Evolutionary conservation across 1,140 invertebrate species (phyloP).

Genomic region (Orussus abietinus): DNA sequence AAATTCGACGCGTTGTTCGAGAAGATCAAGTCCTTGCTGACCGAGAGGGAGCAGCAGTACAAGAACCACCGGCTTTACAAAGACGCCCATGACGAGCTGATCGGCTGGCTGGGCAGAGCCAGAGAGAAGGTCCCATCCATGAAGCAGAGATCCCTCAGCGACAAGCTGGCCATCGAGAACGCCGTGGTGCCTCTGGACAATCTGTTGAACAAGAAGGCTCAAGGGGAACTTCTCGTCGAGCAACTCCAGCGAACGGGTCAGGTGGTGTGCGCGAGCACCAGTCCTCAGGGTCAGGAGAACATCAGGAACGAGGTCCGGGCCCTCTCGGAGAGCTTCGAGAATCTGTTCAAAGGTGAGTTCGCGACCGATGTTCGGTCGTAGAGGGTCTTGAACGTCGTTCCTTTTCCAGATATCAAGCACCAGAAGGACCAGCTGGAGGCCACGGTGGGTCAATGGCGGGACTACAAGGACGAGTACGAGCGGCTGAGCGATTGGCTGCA

Average conservation of each 20-base stretch:
- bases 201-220: constrained; percentile 83
- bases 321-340: constrained; percentile 78
- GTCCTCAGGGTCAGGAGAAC: constrained; percentile 69
- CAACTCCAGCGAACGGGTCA: constrained; percentile 81
- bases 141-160: constrained; percentile 78
- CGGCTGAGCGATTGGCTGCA: constrained; percentile 89
- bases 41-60: constrained; percentile 79
- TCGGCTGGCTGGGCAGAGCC: constrained; percentile 77
- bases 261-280: constrained; percentile 80
- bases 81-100: constrained; percentile 83
- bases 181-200: constrained; percentile 81
- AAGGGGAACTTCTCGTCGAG: constrained; percentile 83
- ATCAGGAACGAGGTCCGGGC: constrained; percentile 83
- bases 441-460: constrained; percentile 78
- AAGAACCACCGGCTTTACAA: constrained; percentile 84
- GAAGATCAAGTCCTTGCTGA: constrained; percentile 61
- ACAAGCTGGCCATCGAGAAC: constrained; percentile 84
- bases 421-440: constrained; percentile 81
- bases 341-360: constrained; percentile 69
- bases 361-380: too few relatives aligned
- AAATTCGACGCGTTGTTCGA: constrained; percentile 52
- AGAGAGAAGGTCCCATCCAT: constrained; percentile 84
- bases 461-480: constrained; percentile 91
- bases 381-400: not conserved
- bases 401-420: constrained; percentile 67